Evolutionary conservation across 1,140 invertebrate species (phyloP), one percentile per base, ranked within the genome.

Genomic region (Antheraea pernyi): DNA sequence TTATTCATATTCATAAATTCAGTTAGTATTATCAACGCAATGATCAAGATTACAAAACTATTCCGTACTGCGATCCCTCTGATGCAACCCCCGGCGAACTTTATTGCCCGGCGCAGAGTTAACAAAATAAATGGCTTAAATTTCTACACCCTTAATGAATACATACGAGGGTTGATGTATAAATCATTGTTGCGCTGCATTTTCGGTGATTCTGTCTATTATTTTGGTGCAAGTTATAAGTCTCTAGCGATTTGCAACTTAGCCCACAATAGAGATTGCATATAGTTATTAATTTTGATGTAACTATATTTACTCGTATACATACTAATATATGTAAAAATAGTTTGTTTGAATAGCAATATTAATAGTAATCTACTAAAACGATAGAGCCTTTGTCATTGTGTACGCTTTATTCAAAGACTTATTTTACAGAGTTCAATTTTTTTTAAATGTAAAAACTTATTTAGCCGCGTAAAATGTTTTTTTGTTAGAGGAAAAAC

Each of bases 111-210:
- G 83, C 78, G 88, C 81, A 85, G 81, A 91, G 87, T 88, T 91
- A 91, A 91, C 89, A 89, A 90, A 91, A 91, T 91, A 90, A 91
- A 91, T 91, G 86, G 89, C 84, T 88, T 83, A 91, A 91, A 90
- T 91, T 90, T 91, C 89, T 91, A 89, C 89, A 91, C 89, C 84
- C 84, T 83, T 90, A 91, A 91, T 91, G 89, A 91, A 91, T 91
- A 89, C 85, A 87, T 82, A 79, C 79, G 84, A 89, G 85, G 88
- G 86, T 85, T 87, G 77, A 69, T 78, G 73, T 77, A 88, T 91
- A 90, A 90, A 91, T 89, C 86, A 89, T 88, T 87, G 85, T 84
- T 89, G 86, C 81, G 78, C 87, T 91, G 88, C 84, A 89, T 89
- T 91, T 91, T 73, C 81, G 82, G 73, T 76, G 79, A 80, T 83